A percentile compares a stretch with the other conserved stretches of the same genome.
phyloP scores from a whole-genome alignment of 1,140 invertebrate species.

The Pseudoatta argentina region DNA sequence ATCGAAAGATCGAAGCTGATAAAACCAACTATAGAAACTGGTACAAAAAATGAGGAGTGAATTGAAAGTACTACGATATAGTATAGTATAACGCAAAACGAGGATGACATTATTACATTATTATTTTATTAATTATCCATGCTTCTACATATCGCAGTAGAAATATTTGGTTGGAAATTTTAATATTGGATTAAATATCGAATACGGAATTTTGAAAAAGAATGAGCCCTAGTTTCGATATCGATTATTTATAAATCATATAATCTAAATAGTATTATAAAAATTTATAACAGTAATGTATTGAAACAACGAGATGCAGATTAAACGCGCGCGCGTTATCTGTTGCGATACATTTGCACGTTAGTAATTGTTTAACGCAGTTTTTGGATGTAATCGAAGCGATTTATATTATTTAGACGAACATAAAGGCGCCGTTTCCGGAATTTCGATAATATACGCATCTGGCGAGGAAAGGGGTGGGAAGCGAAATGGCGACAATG shows the following conservation, averaged over 20 bases:
- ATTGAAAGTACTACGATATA: neutral
- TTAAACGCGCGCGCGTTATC: slow-evolving; percentile 15
- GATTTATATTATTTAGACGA: slow-evolving; percentile 56
- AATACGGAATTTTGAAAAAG: neutral
- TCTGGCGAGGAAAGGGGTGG: slow-evolving; percentile 17
- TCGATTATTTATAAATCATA: slow-evolving; percentile 28
- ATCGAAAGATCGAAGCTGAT: slow-evolving; percentile 8
- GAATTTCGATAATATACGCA: slow-evolving; percentile 42
- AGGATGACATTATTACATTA: neutral
- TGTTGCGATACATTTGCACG: slow-evolving; percentile 10
- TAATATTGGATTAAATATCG: slow-evolving; percentile 3
- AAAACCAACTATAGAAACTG: neutral
- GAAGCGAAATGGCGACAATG: slow-evolving; percentile 54
- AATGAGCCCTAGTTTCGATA: slow-evolving; percentile 8
- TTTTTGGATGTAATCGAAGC: slow-evolving; percentile 42
- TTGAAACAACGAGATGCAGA: neutral
- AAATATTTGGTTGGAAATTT: slow-evolving; percentile 2
- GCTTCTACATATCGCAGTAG: neutral
- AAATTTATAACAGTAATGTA: neutral
- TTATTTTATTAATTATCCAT: slow-evolving; percentile 38
- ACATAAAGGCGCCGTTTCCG: slow-evolving; percentile 26
- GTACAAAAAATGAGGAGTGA: neutral
- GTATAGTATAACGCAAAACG: neutral
- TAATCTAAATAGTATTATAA: slow-evolving; percentile 40
- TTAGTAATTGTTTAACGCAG: slow-evolving; percentile 32